These are phyloP conservation scores for Poeciliopsis occidentalis DNA, from an alignment of 2,113 vertebrate genomes.

Conservation along the genomic window DNA sequence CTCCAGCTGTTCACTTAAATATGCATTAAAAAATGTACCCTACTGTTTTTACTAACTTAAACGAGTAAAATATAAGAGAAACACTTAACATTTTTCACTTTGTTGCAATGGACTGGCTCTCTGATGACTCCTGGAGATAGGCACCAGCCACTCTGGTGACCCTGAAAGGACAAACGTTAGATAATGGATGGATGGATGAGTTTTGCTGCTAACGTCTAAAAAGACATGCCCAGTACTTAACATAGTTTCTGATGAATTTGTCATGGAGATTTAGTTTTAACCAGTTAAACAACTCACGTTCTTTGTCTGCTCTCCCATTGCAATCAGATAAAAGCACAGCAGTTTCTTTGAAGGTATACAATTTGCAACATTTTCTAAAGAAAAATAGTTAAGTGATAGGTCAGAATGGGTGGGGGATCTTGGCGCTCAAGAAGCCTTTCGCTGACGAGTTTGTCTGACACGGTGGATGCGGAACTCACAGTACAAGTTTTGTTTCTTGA, in stretches of 20 bases:
- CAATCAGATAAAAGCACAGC: neutral
- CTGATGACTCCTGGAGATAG: too few relatives aligned
- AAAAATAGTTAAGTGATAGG: constrained; percentile 9
- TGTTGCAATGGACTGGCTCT: neutral
- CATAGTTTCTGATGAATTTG: constrained; percentile 27
- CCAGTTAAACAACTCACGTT: constrained; percentile 23
- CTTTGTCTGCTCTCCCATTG: constrained; percentile 4
- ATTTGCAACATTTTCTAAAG: neutral
- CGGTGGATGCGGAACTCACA: constrained; percentile 28
- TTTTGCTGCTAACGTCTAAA: neutral
- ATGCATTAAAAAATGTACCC: neutral
- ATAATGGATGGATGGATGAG: too few relatives aligned
- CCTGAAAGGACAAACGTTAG: too few relatives aligned
- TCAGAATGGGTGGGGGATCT: neutral
- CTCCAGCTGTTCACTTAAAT: neutral
- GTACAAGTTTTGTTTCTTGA: constrained; percentile 22
- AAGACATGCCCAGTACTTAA: constrained; percentile 2
- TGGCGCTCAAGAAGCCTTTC: neutral
- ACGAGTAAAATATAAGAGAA: neutral
- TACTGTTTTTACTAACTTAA: neutral
- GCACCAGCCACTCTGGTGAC: too few relatives aligned
- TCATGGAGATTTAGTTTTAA: constrained; percentile 21
- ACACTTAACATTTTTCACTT: neutral
- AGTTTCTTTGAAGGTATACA: neutral
- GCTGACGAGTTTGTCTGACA: constrained; percentile 18